Base-by-base conservation (phyloP, 35 echinoderm and acorn worm genomes). In the Heliocidaris tuberculata region DNA sequence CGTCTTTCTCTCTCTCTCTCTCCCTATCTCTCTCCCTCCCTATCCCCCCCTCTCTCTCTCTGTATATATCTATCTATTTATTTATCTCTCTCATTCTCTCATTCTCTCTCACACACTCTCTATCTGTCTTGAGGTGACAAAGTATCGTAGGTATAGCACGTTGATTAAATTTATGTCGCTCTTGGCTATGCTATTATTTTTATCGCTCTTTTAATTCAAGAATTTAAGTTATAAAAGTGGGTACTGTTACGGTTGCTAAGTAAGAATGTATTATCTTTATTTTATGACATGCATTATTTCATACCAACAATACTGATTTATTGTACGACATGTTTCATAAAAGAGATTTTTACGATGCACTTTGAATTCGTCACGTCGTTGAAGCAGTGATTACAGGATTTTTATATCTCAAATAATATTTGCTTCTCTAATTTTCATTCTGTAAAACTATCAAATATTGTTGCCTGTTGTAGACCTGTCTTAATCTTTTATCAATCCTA, bases 121-220 rank as follows among this genome's bases (percentile, higher is more conserved):
- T 78, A 19, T 21, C 5, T 78, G 65, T 78, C 65, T 78, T n/a
- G 4, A 78, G 65, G 65, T 78, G 65, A n/a, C 7, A 7, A 4
- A 78, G 65, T 78, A 78, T 78, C 65, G 65, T 27, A 27, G 65
- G 65, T 78, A n/a, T n/a, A 27, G 65, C 21, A n/a, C 65, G 19
- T 78, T 78, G 65, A 78, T 78, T 78, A 78, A 78, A 78, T 78
- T n/a, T 24, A 78, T 27, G 65, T 78, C 65, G 65, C 65, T 78
- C 65, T 7, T 78, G 65, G 65, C 65, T 4, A 78, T 78, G 21
- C 27, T 19, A 78, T 78, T n/a, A 78, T n/a, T 78, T 78, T 78
- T 78, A 78, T 78, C 21, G 17, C 65, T n/a, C 65, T 78, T 78
- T 78, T 78, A 78, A 78, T 78, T 78, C 65, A 15, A 78, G 65